Conservation (phyloP, 92 coral and sea anemone species). For the Paramuricea clavata region DNA sequence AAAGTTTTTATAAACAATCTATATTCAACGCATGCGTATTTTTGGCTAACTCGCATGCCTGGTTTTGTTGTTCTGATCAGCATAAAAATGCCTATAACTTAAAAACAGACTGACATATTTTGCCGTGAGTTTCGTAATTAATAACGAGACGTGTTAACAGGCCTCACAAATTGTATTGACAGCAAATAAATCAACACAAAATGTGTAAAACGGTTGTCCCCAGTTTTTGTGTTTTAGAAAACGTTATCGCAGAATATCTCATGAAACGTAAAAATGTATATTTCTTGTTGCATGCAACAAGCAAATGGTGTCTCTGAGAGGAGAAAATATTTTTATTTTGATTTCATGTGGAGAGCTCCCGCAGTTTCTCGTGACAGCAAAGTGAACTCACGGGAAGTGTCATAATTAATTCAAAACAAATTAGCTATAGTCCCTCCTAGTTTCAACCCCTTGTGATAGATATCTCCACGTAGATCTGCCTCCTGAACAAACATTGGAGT, state of each 20-base stretch:
- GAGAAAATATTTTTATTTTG: conserved; percentile 18
- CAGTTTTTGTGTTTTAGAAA: not conserved
- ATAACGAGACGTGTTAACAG: conserved; percentile 8
- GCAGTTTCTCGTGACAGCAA: conserved; percentile 39
- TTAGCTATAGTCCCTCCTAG: conserved; percentile 8
- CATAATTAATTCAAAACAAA: conserved; percentile 54
- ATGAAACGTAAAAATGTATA: not conserved
- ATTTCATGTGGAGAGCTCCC: conserved; percentile 42
- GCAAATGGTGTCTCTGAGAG: not conserved
- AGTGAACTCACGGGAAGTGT: conserved; percentile 37
- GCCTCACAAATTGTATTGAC: conserved; percentile 14
- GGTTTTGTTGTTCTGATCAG: not conserved
- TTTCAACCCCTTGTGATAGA: not conserved
- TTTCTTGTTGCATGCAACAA: not conserved
- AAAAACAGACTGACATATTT: no score
- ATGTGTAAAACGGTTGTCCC: not conserved
- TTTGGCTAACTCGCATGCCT: not conserved
- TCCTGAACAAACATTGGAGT: conserved; percentile 12
- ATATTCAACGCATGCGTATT: no score
- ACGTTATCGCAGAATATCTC: not conserved
- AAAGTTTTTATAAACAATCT: no score
- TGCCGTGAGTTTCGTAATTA: no score
- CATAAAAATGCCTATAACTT: not conserved
- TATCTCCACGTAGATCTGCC: not conserved
- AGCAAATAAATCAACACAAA: not conserved